Percentiles rank a stretch among this genome's conserved stretches.
Evolutionary conservation across 2,113 vertebrate genomes (phyloP).

Genomic region (Oreochromis aureus): DNA sequence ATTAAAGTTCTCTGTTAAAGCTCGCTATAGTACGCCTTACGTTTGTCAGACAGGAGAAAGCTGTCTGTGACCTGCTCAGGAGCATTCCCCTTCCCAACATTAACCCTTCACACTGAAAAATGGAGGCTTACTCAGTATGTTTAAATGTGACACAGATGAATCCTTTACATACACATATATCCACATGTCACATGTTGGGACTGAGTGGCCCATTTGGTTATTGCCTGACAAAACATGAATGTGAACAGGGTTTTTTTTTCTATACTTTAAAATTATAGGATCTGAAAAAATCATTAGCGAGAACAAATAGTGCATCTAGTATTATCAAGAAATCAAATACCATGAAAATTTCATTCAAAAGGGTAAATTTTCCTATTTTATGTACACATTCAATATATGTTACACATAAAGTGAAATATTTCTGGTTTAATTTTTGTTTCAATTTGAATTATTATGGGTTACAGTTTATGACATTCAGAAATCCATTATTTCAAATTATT

Average conservation of each 20-base stretch:
- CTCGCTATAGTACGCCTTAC: not conserved
- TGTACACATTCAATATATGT: not conserved
- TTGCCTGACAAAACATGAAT: not conserved
- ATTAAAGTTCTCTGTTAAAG: not conserved
- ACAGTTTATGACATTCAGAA: not conserved
- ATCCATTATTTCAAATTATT: not conserved
- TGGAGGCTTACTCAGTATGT: not conserved
- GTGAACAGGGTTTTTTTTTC: accelerated
- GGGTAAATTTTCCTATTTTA: not conserved
- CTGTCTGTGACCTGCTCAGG: not conserved
- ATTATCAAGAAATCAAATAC: not conserved
- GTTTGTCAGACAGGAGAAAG: not conserved
- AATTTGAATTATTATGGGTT: not conserved
- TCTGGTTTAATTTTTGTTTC: not conserved
- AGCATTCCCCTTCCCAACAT: not conserved
- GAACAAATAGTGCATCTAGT: not conserved
- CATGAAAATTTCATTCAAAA: not conserved
- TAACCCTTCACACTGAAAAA: not conserved
- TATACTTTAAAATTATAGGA: not conserved
- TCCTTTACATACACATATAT: not conserved
- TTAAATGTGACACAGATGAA: not conserved
- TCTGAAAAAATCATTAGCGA: not conserved
- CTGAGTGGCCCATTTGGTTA: not conserved
- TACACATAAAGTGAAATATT: not conserved
- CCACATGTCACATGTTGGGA: not conserved